phyloP scores from a whole-genome alignment of 2,888 invertebrate species.

The Torymus texanus region DNA sequence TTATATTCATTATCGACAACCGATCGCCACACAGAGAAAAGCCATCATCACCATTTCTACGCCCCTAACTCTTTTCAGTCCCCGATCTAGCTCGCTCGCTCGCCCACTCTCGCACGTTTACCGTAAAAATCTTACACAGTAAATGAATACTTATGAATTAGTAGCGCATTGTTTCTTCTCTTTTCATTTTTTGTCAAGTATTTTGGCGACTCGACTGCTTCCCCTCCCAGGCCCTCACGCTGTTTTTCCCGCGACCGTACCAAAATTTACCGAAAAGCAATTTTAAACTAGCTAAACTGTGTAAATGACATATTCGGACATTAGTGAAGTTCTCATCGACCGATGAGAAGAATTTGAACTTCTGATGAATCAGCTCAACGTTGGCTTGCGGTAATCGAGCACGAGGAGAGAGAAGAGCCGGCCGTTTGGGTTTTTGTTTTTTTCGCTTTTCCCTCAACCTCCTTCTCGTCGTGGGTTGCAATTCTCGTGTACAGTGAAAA shows the following conservation, averaged over 20 bases:
- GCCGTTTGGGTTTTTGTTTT: not conserved
- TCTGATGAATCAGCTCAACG: too few relatives aligned
- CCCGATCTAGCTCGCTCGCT: slow-evolving; percentile 36
- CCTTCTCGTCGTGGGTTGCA: slow-evolving; percentile 11
- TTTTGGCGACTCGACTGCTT: slow-evolving; percentile 15
- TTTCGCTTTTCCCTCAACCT: slow-evolving; percentile 18
- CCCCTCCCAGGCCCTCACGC: slow-evolving; percentile 4
- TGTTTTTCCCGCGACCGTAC: not conserved
- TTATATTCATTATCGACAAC: slow-evolving; percentile 47
- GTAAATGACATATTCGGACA: not conserved
- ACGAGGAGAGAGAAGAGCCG: slow-evolving; percentile 5
- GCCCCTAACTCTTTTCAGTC: slow-evolving; percentile 43
- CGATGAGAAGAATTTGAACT: too few relatives aligned
- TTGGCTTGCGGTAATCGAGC: too few relatives aligned
- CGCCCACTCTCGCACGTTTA: slow-evolving; percentile 60
- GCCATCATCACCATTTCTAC: slow-evolving; percentile 36
- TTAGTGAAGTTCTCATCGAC: too few relatives aligned
- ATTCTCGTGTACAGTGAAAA: slow-evolving; percentile 11
- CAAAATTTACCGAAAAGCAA: slow-evolving; percentile 10
- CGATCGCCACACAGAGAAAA: slow-evolving; percentile 53
- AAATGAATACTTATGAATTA: slow-evolving; percentile 72
- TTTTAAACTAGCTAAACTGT: slow-evolving; percentile 2
- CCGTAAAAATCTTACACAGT: slow-evolving; percentile 73
- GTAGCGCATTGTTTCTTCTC: slow-evolving; percentile 63
- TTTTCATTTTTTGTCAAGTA: slow-evolving; percentile 9